Evolutionary conservation across 1,140 invertebrate species (phyloP), one percentile per base, ranked within the genome.

Genomic region (Gyrodactylus bullatarudis): DNA sequence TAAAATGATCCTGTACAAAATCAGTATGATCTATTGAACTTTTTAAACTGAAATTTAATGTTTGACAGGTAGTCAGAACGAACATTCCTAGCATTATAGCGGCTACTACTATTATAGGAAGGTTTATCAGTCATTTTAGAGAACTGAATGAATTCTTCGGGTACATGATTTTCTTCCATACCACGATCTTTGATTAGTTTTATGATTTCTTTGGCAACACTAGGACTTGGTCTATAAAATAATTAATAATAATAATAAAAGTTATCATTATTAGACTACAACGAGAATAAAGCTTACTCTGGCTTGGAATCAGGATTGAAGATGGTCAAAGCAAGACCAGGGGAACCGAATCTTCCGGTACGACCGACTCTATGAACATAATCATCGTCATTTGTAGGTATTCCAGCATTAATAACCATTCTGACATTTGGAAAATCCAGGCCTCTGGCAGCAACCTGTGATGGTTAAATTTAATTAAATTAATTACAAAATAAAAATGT

Each of bases 391-490:
- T 83, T 83, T 2, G 75, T 98, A 0, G 93, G 92, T 94, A 99
- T 98, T 80, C 98, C 94, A 77, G 98, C 98, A 81, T 99, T 99
- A 76, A 97, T 92, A 75, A 96, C 92, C 81, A 95, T 85, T 0
- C 91, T 93, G 0, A 99, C 93, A 81, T 98, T 93, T 80, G 96
- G 96, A 77, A 99, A 96, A 78, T 99, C 94, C 76, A 99, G 98
- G 91, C 95, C 95, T 86, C 94, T 87, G 76, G 94, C 94, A 78
- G 95, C 95, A 0, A 99, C 94, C 83, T 99, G 92, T 1, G 95
- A 98, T 0, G 95, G 8, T 54, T 20, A 54, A 16, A 8, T 54
- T 54, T 54, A 54, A 54, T 16, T 54, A 54, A 16, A 54, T n/a
- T 54, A 16, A n/a, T n/a, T n/a, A n/a, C n/a, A n/a, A n/a, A n/a